Evolutionary conservation across 2,113 vertebrate genomes (phyloP), one percentile per base, ranked within the genome.

Genomic region (Rhinolophus sinicus): DNA sequence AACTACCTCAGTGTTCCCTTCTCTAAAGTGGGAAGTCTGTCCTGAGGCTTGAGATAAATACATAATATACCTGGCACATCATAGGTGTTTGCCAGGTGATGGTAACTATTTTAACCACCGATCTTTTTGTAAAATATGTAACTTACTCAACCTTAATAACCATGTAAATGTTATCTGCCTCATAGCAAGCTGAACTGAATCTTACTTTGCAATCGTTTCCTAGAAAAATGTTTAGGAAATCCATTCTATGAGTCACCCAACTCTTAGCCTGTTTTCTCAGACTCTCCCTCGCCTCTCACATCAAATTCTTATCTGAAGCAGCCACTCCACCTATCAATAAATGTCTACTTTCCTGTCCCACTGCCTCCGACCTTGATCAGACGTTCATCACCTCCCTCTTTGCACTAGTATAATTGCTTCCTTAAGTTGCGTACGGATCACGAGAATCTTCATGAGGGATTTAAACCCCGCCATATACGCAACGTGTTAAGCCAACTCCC

Each of bases 121-220:
- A 67, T 67, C 54, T 88, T 76, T 92, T 77, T 67, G 83, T 44
- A 86, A 92, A 88, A 90, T 35, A 77, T 4, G 22, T 75, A 92
- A 60, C 33, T 80, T 87, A 52, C 54, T 77, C 67, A 70, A n/a
- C 30, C 18, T 90, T 90, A 73, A 75, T 83, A 94, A 85, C 72
- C 30, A 84, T 7, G 7, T 40, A 35, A 90, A 44, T 60, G 82
- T 58, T 90, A 47, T 22, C 64, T 76, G 33, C 40, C 33, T 10
- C 26, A 13, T 52, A 75, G 58, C n/a, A 82, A 92, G 47, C 85
- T n/a, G 62, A 62, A 26, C 73, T 75, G 75, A 65, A 64, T 44
- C 69, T 89, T 83, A 67, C 58, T 89, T 73, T 77, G 69, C 35
- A 76, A 70, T 70, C 30, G 0, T 54, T 58, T 73, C 64, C 35